Evolutionary conservation across 2,113 vertebrate genomes (phyloP).

Genomic region (Hypomesus transpacificus): DNA sequence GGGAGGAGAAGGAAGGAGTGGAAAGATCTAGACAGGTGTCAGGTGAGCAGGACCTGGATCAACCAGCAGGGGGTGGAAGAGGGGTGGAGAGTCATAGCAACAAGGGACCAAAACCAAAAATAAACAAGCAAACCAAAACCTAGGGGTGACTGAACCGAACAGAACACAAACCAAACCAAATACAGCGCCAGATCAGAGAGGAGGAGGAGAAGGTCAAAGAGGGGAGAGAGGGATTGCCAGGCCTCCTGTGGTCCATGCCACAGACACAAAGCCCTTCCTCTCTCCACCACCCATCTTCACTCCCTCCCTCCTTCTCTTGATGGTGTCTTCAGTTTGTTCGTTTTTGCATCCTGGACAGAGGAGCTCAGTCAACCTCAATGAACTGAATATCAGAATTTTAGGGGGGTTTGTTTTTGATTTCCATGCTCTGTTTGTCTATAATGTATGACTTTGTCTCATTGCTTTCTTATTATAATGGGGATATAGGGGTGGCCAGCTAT

Average conservation of each 20-base stretch:
- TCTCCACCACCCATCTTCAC: constrained; percentile 36
- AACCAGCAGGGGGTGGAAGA: constrained; percentile 27
- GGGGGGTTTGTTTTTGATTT: constrained; percentile 54
- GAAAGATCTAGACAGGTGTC: constrained; percentile 14
- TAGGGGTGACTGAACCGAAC: constrained; percentile 68
- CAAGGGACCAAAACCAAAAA: constrained; percentile 66
- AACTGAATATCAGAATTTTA: constrained; percentile 64
- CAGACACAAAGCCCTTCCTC: constrained; percentile 46
- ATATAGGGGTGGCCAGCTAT: constrained; percentile 32
- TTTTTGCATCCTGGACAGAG: constrained; percentile 64
- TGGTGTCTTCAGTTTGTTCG: constrained; percentile 53
- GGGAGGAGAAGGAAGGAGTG: constrained; percentile 44
- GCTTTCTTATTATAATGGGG: constrained; percentile 65
- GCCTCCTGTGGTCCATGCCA: constrained; percentile 45
- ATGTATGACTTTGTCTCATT: constrained; percentile 67
- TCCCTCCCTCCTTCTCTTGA: constrained; percentile 48
- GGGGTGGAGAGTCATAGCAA: constrained; percentile 25
- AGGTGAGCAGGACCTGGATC: constrained; percentile 40
- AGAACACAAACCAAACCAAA: constrained; percentile 74
- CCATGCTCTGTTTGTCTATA: constrained; percentile 67
- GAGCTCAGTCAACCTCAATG: constrained; percentile 73
- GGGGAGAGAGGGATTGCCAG: constrained; percentile 31
- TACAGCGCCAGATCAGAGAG: constrained; percentile 58
- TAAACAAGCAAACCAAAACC: constrained; percentile 69
- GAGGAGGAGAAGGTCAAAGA: constrained; percentile 41